Conservation (phyloP, 92 coral and sea anemone species). For the Zoanthus solanderi region DNA sequence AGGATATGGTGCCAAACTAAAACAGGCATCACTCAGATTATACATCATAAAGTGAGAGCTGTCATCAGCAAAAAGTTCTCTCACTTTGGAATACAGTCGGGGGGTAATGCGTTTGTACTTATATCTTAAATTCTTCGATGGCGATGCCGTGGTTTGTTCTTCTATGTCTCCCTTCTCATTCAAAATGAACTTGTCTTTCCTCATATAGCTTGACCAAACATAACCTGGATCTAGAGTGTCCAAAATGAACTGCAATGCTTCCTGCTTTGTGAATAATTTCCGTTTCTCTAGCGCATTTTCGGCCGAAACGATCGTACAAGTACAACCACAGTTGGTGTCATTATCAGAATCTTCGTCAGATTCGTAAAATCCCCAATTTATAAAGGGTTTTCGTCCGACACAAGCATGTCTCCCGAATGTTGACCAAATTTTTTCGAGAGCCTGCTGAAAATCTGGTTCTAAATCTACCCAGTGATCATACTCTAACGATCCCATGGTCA, state of each 20-base stretch:
- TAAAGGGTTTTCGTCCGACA: constrained; percentile 11
- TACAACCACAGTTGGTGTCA: constrained; percentile 22
- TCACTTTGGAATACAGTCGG: constrained; percentile 36
- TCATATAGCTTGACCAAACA: background rate
- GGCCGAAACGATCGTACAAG: background rate
- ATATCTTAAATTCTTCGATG: background rate
- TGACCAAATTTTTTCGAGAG: constrained; percentile 24
- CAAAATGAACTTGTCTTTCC: constrained; percentile 18
- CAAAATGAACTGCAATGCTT: constrained; percentile 10
- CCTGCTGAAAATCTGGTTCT: constrained; percentile 6
- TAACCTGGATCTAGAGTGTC: constrained; percentile 24
- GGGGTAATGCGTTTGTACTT: constrained; percentile 8
- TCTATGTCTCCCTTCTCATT: constrained; percentile 35
- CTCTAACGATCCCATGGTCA: background rate
- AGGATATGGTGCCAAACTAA: constrained; percentile 41
- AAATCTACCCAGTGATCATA: background rate
- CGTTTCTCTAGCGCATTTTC: background rate
- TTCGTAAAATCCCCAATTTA: constrained; percentile 24
- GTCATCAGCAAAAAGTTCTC: constrained; percentile 59
- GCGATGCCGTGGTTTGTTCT: background rate
- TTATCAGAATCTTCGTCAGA: constrained; percentile 26
- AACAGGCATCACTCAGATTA: constrained; percentile 60
- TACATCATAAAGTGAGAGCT: constrained; percentile 57
- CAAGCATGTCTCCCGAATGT: constrained; percentile 42
- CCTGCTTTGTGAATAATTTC: background rate